Base-by-base conservation (phyloP, 2,888 invertebrate species). In the Andrena flavipes region DNA sequence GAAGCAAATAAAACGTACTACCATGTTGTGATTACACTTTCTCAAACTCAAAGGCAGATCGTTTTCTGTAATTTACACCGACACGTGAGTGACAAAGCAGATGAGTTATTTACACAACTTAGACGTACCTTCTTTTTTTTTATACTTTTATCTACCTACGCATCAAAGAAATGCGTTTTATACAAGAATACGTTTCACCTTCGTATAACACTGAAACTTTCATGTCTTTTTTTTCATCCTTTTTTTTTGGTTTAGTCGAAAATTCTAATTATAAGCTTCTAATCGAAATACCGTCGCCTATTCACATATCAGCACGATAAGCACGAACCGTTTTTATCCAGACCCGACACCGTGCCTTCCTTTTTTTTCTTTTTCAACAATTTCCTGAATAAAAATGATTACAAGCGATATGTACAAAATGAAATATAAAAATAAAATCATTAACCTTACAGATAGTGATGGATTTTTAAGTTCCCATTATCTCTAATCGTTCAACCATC, bases 371-470 rank as follows among this genome's bases (percentile, higher is more conserved):
- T 75, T 69, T 69, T 60, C 51, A 59, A 59, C 70, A 77, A 76
- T 80, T 85, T 84, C 71, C 35, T 42, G 60, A 80, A 76, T 87
- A 87, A 87, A 80, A 86, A 77, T 68, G 59, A 87, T 85, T 51
- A 73, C 77, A 87, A 87, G 83, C 68, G 59, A 83, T 85, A 87
- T 87, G 63, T 88, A 87, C 87, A 87, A 87, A 87, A 88, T 76
- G 75, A 87, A 87, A 88, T 87, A 87, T 80, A 87, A 87, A 87
- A 87, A 86, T 84, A 88, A 85, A 75, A 77, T 87, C 79, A 79
- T 76, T 67, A 68, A 83, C 63, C 75, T 81, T 84, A 82, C 49
- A 72, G 76, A 70, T 59, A 68, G 42, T 69, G 75, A 81, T 79
- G 75, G 64, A 59, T 76, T 68, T 35, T 68, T 30, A 76, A 73